Conservation (phyloP, 2,113 vertebrate genomes). For the Oreocharis arfaki region DNA sequence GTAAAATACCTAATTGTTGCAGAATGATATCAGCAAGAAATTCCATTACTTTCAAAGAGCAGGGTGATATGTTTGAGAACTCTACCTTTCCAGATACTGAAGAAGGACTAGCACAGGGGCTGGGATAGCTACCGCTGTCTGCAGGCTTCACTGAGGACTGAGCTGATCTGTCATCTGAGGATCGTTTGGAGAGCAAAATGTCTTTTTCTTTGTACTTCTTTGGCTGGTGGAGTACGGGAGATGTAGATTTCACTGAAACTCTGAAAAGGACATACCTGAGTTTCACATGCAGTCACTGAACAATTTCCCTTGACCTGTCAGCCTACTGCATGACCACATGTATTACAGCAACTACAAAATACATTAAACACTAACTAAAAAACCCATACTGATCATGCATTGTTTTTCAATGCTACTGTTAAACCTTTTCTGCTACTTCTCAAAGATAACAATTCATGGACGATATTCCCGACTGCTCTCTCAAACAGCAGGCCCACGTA, state of each 20-base stretch:
- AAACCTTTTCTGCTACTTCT: neutral
- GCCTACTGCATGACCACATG: neutral
- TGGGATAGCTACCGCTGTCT: conserved; percentile 65
- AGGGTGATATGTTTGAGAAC: neutral
- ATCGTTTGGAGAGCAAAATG: conserved; percentile 53
- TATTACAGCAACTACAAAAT: neutral
- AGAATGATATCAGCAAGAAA: neutral
- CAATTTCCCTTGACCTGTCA: neutral
- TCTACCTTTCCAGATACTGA: conserved; percentile 78
- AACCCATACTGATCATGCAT: neutral
- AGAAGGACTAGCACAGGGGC: conserved; percentile 71
- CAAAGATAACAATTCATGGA: neutral
- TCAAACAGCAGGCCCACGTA: neutral
- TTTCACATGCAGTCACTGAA: neutral
- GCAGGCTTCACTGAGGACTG: conserved; percentile 71
- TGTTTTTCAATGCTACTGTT: neutral
- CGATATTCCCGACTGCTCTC: neutral
- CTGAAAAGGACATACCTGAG: neutral
- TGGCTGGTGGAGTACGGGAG: conserved; percentile 56
- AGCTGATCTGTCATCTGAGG: conserved; percentile 70
- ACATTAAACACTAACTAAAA: neutral
- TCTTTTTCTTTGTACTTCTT: conserved; percentile 73
- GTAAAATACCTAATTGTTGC: neutral
- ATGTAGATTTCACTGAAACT: conserved; percentile 61
- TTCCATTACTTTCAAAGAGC: neutral